Base-by-base conservation (phyloP, 2,113 vertebrate species). In the Amblyopsis rosae region DNA sequence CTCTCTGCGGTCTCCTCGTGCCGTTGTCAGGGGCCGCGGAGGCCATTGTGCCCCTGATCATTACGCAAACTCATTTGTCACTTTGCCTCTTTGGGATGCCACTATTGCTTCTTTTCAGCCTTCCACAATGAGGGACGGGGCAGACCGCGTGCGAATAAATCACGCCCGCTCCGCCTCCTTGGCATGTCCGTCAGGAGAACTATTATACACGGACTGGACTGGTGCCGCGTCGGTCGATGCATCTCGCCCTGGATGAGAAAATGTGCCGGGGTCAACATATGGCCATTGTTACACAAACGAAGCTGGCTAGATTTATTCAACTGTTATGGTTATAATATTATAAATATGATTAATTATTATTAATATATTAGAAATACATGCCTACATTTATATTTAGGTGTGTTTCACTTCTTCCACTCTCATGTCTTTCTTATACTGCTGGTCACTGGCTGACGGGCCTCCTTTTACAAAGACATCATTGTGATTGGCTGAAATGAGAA, bases 31-130 rank as follows among this genome's bases (percentile, higher is more conserved):
- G 82, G 79, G 75, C 72, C 69, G 76, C 12, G 6, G 82, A 76
- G 60, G 10, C 48, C 80, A 87, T 91, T 91, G 89, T 91, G 65
- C 19, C 51, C 35, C 0, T 62, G 76, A 90, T 88, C 87, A 90
- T 87, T 62, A 79, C 66, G 79, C 17, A 69, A 88, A 86, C 77
- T 86, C 87, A 89, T 91, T 88, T 73, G 81, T 91, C 87, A 90
- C 83, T 74, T 66, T 64, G 83, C 58, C 80, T 69, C 70, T 79
- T 80, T 80, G 82, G 89, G n/a, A 85, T 77, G 73, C 81, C 84
- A 76, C 84, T 19, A 15, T 72, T 67, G 68, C 73, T 56, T 72
- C 78, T 80, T 89, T 86, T 86, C 79, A 79, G 68, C 66, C 79
- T 72, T 76, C 76, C 79, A 82, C 65, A 32, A 57, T 87, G 87